phyloP scores from a whole-genome alignment of 2,113 vertebrate genomes.

The Mobula hypostoma region DNA sequence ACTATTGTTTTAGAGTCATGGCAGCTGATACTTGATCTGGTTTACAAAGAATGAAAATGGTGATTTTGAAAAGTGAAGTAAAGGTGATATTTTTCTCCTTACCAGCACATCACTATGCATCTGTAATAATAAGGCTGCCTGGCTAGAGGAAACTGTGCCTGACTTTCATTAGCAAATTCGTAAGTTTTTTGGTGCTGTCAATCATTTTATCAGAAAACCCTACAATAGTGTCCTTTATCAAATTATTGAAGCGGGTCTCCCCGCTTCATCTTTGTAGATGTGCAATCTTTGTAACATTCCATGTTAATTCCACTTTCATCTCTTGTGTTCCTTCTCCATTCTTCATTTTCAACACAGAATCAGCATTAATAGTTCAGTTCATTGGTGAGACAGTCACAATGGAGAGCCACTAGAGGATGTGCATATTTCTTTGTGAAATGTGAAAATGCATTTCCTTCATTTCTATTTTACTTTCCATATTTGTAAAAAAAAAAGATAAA shows the following conservation, averaged over 20 bases:
- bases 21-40: conserved; percentile 63
- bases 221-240: conserved; percentile 70
- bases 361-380: conserved; percentile 62
- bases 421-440: conserved; percentile 75
- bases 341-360: conserved; percentile 52
- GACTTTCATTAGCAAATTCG: conserved; percentile 85
- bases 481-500: conserved; percentile 61
- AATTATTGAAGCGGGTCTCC: conserved; percentile 62
- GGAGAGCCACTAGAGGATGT: conserved; percentile 88
- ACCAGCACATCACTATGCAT: conserved; percentile 77
- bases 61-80: conserved; percentile 51
- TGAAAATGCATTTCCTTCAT: conserved; percentile 69
- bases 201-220: conserved; percentile 85
- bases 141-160: conserved; percentile 85
- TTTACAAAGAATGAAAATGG: conserved; percentile 56
- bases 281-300: conserved; percentile 99
- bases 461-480: conserved; percentile 58
- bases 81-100: conserved; percentile 53
- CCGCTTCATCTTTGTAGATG: conserved; percentile 82
- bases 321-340: conserved; percentile 60
- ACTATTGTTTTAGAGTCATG: conserved; percentile 56
- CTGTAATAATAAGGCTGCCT: conserved; percentile 59
- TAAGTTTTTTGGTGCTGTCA: conserved; percentile 96
- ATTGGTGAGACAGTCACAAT: conserved; percentile 64
- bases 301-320: conserved; percentile 70